A percentile compares a stretch with the other conserved stretches of the same genome.
These are phyloP conservation scores for Anomalospiza imberbis DNA, from an alignment of 2,797 vertebrate genomes.

Conservation along the genomic window DNA sequence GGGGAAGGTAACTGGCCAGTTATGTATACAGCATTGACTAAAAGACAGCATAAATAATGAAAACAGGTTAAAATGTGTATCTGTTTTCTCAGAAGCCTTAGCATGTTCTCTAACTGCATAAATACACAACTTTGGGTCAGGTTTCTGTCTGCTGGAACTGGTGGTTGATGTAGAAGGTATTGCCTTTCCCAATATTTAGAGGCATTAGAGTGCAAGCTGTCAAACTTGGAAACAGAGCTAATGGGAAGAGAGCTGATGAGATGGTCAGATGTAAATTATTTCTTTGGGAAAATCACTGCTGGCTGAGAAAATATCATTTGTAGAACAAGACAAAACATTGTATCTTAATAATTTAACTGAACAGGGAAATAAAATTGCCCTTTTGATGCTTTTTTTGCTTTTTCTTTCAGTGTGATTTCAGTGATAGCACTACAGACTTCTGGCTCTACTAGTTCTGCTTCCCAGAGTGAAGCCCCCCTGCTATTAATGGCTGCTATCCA, in stretches of 20 bases:
- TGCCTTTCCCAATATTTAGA: background rate
- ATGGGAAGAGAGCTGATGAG: background rate
- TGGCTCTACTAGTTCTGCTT: background rate
- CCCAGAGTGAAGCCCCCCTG: background rate
- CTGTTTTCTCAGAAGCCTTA: background rate
- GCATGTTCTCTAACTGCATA: background rate
- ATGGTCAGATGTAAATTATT: background rate
- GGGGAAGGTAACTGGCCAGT: background rate
- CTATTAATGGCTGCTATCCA: background rate
- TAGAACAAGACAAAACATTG: background rate
- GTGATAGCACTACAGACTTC: background rate
- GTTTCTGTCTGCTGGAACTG: background rate
- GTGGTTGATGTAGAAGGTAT: background rate
- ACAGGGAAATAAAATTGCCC: background rate
- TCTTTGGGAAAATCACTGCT: background rate
- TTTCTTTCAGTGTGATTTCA: background rate
- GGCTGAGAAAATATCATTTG: background rate
- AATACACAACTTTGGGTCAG: background rate
- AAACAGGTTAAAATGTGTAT: background rate
- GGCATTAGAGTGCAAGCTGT: background rate
- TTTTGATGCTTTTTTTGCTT: background rate
- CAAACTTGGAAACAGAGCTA: rapidly evolving
- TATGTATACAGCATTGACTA: background rate
- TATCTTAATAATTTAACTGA: background rate
- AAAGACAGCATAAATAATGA: background rate